Evolutionary conservation across 2,797 vertebrate species (phyloP), one percentile per base, ranked within the genome.

Genomic region (Galago senegalensis): DNA sequence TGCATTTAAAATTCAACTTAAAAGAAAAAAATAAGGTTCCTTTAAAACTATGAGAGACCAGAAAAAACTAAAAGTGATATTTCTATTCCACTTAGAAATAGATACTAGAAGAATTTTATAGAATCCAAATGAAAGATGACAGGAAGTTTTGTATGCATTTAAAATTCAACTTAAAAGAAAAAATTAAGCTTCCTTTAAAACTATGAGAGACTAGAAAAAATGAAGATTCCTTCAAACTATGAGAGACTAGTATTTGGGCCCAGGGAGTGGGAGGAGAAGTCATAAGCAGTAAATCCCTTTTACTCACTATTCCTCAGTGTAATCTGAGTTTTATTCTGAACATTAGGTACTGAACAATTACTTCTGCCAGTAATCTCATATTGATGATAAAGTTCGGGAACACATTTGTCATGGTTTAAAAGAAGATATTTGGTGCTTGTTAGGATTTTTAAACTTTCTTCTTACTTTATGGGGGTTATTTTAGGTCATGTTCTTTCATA

Each of bases 351-450:
- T 63, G 31, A 70, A 80, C 49, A 63, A 63, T 94, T 61, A 94
- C 85, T 95, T 91, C 84, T 86, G 53, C 85, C 77, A 29, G 63
- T 67, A 73, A 58, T 94, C 63, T 84, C 49, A 69, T 77, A 61
- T 65, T 65, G 25, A 58, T 95, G 91, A 85, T 83, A 87, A 93
- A 58, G 73, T 91, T 89, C 89, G 56, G 72, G 91, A 91, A 49
- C 61, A 92, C 14, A 82, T 10, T 88, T 89, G 18, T 87, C 37
- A 49, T 12, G 16, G 53, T 70, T 92, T 88, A 90, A 85, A 82
- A 93, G 94, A 86, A 65, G 29, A 23, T 80, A 83, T 70, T 46
- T 95, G 21, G 18, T 83, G 12, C 27, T 89, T 79, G 4, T 79
- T 89, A 87, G 93, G n/a, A 8, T 67, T 77, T 29, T 46, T 40